Evolutionary conservation across 2,888 invertebrate species (phyloP).

Genomic region (Meloe dianella): DNA sequence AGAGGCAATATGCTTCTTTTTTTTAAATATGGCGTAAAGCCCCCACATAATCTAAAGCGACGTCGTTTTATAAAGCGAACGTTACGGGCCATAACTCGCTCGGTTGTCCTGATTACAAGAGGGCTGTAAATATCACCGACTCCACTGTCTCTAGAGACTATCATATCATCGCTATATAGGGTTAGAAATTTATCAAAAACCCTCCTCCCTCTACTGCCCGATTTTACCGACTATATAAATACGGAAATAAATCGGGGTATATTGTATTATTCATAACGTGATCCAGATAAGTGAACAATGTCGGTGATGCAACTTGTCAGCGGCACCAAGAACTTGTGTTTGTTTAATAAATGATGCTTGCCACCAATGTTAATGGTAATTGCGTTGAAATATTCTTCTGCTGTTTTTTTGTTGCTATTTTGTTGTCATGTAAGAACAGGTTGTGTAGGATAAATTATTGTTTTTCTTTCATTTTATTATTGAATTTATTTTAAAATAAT

Average conservation of each 20-base stretch:
- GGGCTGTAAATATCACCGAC: constrained; percentile 74
- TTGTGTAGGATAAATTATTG: neutral
- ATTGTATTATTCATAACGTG: neutral
- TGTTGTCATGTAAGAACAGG: neutral
- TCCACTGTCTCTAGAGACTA: constrained; percentile 65
- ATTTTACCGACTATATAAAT: neutral
- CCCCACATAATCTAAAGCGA: constrained; percentile 48
- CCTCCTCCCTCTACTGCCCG: neutral
- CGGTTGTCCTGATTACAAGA: constrained; percentile 56
- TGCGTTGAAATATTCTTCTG: neutral
- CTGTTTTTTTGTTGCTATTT: neutral
- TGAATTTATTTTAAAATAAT: constrained; percentile 4
- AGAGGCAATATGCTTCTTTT: constrained; percentile 48
- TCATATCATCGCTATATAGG: constrained; percentile 60
- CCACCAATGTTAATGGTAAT: constrained; percentile 29
- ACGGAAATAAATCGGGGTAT: neutral
- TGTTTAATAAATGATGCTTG: constrained; percentile 25
- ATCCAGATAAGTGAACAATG: constrained; percentile 29
- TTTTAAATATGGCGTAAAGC: constrained; percentile 43
- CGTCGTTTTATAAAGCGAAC: constrained; percentile 43
- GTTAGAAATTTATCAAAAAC: neutral
- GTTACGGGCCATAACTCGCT: constrained; percentile 58
- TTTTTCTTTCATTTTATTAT: neutral
- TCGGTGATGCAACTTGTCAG: constrained; percentile 13
- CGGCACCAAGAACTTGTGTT: neutral